Evolutionary conservation across 1,140 invertebrate genomes (phyloP).

Genomic region (Listronotus bonariensis): DNA sequence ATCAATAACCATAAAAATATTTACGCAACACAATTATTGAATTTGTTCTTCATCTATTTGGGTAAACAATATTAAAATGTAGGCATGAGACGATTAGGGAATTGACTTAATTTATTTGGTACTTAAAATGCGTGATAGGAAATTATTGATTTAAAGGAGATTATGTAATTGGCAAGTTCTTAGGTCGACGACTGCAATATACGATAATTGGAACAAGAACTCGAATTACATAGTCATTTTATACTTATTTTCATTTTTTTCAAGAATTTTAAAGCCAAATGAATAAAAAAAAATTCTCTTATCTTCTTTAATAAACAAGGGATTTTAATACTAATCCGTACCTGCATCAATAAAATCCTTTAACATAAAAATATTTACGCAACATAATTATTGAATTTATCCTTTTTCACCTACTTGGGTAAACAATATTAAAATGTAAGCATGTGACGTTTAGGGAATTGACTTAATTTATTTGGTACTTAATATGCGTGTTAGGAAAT

Average conservation of each 20-base stretch:
- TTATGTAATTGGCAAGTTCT: conserved; percentile 16
- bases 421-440: conserved; percentile 22
- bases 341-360: neutral
- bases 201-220: conserved; percentile 17
- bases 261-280: neutral
- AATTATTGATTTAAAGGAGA: conserved; percentile 9
- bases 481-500: conserved; percentile 22
- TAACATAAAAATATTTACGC: too few relatives aligned
- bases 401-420: conserved; percentile 7
- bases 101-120: conserved; percentile 21
- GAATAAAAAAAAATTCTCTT: too few relatives aligned
- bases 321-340: neutral
- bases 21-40: too few relatives aligned
- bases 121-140: conserved; percentile 22
- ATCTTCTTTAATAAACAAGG: too few relatives aligned
- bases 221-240: conserved; percentile 18
- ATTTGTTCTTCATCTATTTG: conserved; percentile 5
- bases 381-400: neutral
- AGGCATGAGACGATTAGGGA: conserved; percentile 9
- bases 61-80: conserved; percentile 23
- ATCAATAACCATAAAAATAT: too few relatives aligned
- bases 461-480: conserved; percentile 21
- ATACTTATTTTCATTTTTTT: conserved; percentile 15
- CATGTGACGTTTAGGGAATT: conserved; percentile 17
- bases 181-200: conserved; percentile 3